phyloP scores from a whole-genome alignment of 2,113 vertebrate genomes.

The Platysternon megacephalum region DNA sequence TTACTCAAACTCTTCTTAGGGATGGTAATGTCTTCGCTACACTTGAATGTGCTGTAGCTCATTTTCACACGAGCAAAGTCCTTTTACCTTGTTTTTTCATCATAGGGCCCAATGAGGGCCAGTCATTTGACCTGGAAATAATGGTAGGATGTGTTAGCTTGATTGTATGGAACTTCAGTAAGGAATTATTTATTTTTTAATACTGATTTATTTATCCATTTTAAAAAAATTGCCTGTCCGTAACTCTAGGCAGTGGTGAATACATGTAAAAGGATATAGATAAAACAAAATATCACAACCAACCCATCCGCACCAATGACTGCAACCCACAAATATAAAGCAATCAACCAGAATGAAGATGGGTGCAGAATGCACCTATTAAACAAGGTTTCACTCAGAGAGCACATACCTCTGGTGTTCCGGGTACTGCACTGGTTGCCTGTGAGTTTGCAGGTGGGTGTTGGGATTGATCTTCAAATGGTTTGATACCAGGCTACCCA shows the following conservation, averaged over 20 bases:
- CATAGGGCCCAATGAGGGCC: background rate
- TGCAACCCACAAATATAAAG: background rate
- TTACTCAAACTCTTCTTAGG: background rate
- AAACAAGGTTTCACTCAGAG: background rate
- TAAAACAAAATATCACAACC: background rate
- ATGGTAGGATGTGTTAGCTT: background rate
- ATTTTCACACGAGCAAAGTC: slow-evolving; percentile 22
- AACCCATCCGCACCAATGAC: background rate
- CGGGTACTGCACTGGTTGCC: background rate
- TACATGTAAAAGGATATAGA: background rate
- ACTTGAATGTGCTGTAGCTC: background rate
- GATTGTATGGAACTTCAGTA: slow-evolving; percentile 7
- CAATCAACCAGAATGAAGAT: background rate
- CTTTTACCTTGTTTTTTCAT: slow-evolving; percentile 43
- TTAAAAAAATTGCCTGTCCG: slow-evolving; percentile 36
- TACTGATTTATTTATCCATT: slow-evolving; percentile 59
- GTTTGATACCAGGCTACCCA: background rate
- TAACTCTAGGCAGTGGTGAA: background rate
- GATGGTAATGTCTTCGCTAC: background rate
- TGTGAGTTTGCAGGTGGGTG: background rate
- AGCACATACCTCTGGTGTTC: fast-evolving
- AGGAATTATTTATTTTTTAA: slow-evolving; percentile 57
- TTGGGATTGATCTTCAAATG: background rate
- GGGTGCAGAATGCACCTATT: background rate
- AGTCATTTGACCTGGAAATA: background rate